Conservation (phyloP, 1,140 invertebrate species). For the Cotesia vestalis region DNA sequence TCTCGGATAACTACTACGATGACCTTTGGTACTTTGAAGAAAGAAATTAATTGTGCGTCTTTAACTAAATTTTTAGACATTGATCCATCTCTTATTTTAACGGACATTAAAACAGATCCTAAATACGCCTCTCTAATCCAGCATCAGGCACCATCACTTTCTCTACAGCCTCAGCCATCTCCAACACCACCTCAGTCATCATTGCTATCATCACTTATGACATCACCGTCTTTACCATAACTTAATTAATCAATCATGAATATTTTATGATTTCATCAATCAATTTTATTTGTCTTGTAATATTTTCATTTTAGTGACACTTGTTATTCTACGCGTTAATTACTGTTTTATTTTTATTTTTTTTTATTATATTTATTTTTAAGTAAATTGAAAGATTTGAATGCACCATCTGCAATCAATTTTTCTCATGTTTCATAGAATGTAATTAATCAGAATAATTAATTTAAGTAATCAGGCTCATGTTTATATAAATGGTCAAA, state of each 20-base stretch:
- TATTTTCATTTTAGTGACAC: conserved; percentile 25
- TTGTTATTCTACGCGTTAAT: conserved; percentile 1
- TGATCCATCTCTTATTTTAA: conserved; percentile 44
- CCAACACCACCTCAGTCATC: no score
- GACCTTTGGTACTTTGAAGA: conserved; percentile 51
- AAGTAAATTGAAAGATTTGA: background rate
- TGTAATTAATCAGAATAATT: no score
- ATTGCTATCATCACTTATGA: no score
- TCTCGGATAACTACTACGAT: conserved; percentile 53
- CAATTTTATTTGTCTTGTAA: conserved; percentile 11
- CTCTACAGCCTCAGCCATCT: no score
- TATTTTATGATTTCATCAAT: background rate
- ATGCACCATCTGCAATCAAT: no score
- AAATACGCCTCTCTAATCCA: background rate
- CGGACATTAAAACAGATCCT: conserved; percentile 31
- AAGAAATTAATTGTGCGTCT: conserved; percentile 56
- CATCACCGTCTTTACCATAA: background rate
- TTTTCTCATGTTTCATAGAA: no score
- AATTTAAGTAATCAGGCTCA: no score
- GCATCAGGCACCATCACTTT: no score
- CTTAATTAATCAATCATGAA: no score
- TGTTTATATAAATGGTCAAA: no score
- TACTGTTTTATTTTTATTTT: no score
- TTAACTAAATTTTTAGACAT: conserved; percentile 56
- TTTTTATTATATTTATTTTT: background rate